These are phyloP conservation scores for Cylloceria caligata DNA, from an alignment of 2,888 invertebrate genomes.

Conservation along the genomic window DNA sequence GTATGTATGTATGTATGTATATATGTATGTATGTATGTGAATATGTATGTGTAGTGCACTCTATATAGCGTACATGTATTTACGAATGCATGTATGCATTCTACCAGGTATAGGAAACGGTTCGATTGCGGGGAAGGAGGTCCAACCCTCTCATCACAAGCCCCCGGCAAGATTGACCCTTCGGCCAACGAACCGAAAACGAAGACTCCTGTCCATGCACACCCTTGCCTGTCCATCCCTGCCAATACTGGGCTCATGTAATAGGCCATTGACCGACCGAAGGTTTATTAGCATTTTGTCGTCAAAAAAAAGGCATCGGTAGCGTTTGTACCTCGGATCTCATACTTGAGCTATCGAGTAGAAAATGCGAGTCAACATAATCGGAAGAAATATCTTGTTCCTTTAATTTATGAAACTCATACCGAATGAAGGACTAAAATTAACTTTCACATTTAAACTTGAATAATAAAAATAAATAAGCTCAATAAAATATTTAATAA, in stretches of 20 bases:
- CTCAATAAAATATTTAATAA: no score
- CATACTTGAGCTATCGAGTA: no score
- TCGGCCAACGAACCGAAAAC: constrained; percentile 53
- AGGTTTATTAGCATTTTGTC: neutral
- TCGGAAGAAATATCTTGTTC: no score
- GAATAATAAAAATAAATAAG: no score
- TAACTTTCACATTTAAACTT: no score
- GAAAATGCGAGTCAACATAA: no score
- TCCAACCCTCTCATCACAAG: constrained; percentile 34
- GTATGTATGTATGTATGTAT: neutral
- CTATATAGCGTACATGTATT: neutral
- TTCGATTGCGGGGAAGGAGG: constrained; percentile 18
- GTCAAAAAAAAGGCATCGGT: no score
- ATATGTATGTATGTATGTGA: neutral
- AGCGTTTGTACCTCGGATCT: no score
- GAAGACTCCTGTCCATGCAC: constrained; percentile 34
- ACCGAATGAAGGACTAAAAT: no score
- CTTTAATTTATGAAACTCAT: no score
- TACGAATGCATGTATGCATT: constrained; percentile 10
- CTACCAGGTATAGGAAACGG: neutral
- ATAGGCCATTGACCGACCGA: constrained; percentile 31
- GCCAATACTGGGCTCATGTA: neutral
- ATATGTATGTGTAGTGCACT: no score
- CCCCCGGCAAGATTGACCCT: constrained; percentile 61
- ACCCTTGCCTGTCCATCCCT: constrained; percentile 9